Conservation (phyloP, 1,140 invertebrate genomes). For the Drosophila biarmipes region DNA sequence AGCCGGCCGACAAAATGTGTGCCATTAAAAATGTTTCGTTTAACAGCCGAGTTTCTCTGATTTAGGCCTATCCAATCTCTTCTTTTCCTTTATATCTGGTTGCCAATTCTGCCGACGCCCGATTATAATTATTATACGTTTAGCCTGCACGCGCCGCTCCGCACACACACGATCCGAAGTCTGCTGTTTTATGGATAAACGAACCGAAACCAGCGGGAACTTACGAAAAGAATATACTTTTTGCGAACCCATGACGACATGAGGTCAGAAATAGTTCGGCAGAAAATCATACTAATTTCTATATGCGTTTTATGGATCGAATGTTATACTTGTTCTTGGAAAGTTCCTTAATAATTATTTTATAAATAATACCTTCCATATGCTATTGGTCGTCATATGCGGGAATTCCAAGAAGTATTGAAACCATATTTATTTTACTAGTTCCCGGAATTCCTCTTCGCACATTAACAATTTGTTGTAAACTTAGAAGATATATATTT, state of each 20-base stretch:
- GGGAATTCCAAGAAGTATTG: too few species aligned
- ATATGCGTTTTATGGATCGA: not conserved
- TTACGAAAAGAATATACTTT: slow-evolving; percentile 28
- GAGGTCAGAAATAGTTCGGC: slow-evolving; percentile 59
- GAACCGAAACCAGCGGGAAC: slow-evolving; percentile 36
- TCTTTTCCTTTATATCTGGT: slow-evolving; percentile 12
- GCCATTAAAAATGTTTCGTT: slow-evolving; percentile 60
- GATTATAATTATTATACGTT: slow-evolving; percentile 35
- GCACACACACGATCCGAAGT: slow-evolving; percentile 27
- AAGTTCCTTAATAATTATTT: not conserved
- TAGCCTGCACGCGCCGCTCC: slow-evolving; percentile 16
- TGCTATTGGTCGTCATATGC: not conserved
- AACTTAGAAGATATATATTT: not conserved
- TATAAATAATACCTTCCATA: not conserved
- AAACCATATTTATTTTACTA: not conserved
- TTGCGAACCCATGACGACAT: slow-evolving; percentile 68
- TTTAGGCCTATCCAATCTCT: slow-evolving; percentile 22
- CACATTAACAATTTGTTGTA: not conserved
- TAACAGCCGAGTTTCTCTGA: slow-evolving; percentile 43
- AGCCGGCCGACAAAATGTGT: slow-evolving; percentile 48
- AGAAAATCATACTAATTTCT: slow-evolving; percentile 10
- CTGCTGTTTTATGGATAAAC: slow-evolving; percentile 34
- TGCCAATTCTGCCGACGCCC: slow-evolving; percentile 28
- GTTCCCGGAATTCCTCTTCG: slow-evolving; percentile 7
- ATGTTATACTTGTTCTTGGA: not conserved